Base-by-base conservation (phyloP, 2,113 vertebrate genomes). In the Cyprinodon variegatus region DNA sequence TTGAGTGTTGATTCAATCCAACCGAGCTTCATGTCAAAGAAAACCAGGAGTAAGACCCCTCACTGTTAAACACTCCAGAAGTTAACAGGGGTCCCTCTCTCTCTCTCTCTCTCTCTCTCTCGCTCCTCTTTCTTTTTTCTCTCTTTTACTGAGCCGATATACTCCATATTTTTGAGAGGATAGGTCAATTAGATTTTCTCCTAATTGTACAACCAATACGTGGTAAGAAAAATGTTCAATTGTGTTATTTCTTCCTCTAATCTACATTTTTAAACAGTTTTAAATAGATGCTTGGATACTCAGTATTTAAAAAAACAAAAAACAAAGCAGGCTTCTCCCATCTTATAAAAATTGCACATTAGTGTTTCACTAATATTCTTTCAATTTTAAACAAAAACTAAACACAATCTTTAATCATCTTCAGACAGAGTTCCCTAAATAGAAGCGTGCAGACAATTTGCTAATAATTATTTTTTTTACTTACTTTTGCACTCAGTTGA, bases 41-140 rank as follows among this genome's bases (percentile, higher is more conserved):
- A 90, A 86, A 90, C 86, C 82, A 78, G 83, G 86, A 91, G 88
- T 86, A 87, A 82, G 90, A 91, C 85, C 81, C 78, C 86, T 91
- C 50, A 72, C 90, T 91, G 89, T 86, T 88, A 74, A 89, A 90
- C 88, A 90, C 88, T 91, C 84, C 74, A 86, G 53, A 91, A 91
- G 87, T 91, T 91, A 91, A 91, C 88, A 63, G 65, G 74, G 89
- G 84, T 89, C 87, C 79, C 74, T 76, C 76, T 78, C 70, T 1
- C 78, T 81, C 70, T 41, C 74, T 76, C 76, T 78, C 70, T 29
- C 29, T 1, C 78, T 81, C 70, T 41, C 74, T 76, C 76, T 78
- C 70, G 1, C 78, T 81, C 70, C 38, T 64, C 62, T 20, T 60
- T 8, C 45, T 61, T 65, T 20, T 29, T 14, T 72, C 61, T 65